Evolutionary conservation across 2,113 vertebrate genomes (phyloP).

Genomic region (Emydocephalus ijimae): DNA sequence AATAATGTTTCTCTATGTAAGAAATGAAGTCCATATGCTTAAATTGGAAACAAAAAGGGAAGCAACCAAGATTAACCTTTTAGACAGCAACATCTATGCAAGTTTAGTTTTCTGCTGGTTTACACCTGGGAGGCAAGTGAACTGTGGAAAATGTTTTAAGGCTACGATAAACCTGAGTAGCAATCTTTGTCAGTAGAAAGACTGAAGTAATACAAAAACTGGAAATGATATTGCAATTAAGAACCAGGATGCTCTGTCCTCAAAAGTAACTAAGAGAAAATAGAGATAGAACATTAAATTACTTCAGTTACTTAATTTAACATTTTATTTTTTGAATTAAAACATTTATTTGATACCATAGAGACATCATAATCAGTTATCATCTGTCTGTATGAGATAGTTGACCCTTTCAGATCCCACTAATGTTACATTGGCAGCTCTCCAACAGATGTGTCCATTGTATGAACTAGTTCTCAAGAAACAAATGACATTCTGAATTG

Average conservation of each 20-base stretch:
- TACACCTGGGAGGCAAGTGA: background rate
- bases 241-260: background rate
- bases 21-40: background rate
- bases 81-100: background rate
- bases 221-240: background rate
- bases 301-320: conserved; percentile 7
- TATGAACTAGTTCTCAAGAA: background rate
- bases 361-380: background rate
- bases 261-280: conserved; percentile 2
- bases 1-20: background rate
- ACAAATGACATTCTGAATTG: background rate
- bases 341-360: conserved; percentile 13
- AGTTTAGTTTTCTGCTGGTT: background rate
- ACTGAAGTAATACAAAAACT: background rate
- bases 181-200: background rate
- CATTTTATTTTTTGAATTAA: conserved; percentile 20
- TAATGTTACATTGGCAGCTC: background rate
- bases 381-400: conserved; percentile 11
- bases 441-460: conserved; percentile 25
- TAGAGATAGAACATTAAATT: background rate
- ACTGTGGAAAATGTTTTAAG: background rate
- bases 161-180: background rate
- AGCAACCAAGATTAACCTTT: background rate
- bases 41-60: background rate
- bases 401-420: conserved; percentile 22